phyloP scores from a whole-genome alignment of 2,888 invertebrate species.

The Ophion obscuratus region DNA sequence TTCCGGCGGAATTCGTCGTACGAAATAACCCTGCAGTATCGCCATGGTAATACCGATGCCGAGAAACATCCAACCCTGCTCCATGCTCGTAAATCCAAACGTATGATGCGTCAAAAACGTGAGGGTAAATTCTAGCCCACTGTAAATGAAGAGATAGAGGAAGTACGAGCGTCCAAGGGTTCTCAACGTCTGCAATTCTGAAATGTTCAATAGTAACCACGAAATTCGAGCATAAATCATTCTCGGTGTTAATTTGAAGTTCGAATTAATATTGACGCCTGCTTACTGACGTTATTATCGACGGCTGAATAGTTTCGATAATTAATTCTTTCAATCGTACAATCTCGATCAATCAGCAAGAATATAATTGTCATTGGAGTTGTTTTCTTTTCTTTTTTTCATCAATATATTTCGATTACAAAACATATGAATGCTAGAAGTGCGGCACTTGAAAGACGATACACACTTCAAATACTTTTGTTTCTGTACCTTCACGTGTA shows the following conservation, averaged over 20 bases:
- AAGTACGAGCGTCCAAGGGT: slow-evolving; percentile 93
- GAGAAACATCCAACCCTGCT: slow-evolving; percentile 99
- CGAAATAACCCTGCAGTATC: slow-evolving; percentile 94
- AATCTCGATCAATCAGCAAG: too few relatives aligned
- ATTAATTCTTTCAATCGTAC: too few relatives aligned
- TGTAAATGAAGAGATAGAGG: slow-evolving; percentile 96
- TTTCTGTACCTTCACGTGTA: slow-evolving; percentile 80
- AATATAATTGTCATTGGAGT: too few relatives aligned
- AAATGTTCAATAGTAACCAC: slow-evolving; percentile 69
- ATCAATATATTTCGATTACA: too few relatives aligned
- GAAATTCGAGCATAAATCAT: neutral
- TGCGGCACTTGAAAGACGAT: slow-evolving; percentile 73
- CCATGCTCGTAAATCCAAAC: slow-evolving; percentile 96
- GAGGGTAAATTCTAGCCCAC: slow-evolving; percentile 98
- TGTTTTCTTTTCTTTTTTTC: too few relatives aligned
- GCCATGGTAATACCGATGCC: slow-evolving; percentile 97
- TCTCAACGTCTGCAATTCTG: slow-evolving; percentile 88
- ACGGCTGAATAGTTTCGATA: too few relatives aligned
- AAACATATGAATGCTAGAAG: too few relatives aligned
- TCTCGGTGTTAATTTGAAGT: too few relatives aligned
- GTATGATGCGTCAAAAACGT: slow-evolving; percentile 98
- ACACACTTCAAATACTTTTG: slow-evolving; percentile 73
- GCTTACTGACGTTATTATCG: too few relatives aligned
- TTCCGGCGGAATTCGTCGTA: slow-evolving; percentile 90
- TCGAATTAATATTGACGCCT: too few relatives aligned